Conservation (phyloP, 2,797 vertebrate genomes). For the Urocyon cinereoargenteus region DNA sequence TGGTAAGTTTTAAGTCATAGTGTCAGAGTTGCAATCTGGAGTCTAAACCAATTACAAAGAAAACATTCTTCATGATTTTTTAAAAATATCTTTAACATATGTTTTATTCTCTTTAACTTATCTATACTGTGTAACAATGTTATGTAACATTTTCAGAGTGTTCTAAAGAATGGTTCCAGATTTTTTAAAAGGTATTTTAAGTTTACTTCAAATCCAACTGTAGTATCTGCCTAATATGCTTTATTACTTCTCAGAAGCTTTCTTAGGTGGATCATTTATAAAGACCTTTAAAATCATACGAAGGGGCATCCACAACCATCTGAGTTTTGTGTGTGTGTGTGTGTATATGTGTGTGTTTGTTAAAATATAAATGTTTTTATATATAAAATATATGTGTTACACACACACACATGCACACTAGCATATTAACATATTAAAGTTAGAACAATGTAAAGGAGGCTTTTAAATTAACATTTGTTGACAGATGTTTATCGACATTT, state of each 20-base stretch:
- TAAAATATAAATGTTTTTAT: background rate
- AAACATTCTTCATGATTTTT: slow-evolving; percentile 1
- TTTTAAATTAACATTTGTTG: slow-evolving; percentile 84
- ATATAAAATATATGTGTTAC: background rate
- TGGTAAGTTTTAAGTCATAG: slow-evolving; percentile 86
- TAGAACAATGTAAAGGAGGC: slow-evolving; percentile 71
- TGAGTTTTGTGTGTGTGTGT: slow-evolving; percentile 66
- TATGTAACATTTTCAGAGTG: slow-evolving; percentile 76
- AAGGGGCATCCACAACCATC: slow-evolving; percentile 81
- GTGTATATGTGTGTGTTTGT: background rate
- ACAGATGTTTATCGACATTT: slow-evolving; percentile 72
- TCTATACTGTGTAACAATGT: background rate
- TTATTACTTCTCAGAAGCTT: slow-evolving; percentile 79
- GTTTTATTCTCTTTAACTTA: slow-evolving; percentile 15
- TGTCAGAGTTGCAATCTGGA: slow-evolving; percentile 82
- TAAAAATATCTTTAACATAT: background rate
- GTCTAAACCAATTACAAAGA: slow-evolving; percentile 76
- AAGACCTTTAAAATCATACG: slow-evolving; percentile 79
- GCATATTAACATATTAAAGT: background rate
- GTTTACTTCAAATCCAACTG: slow-evolving; percentile 74
- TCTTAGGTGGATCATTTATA: slow-evolving; percentile 68
- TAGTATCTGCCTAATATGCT: slow-evolving; percentile 71
- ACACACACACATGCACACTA: background rate
- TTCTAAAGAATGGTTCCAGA: slow-evolving; percentile 76
- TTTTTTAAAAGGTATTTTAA: slow-evolving; percentile 45